These are phyloP conservation scores for Chironomus tepperi DNA, from an alignment of 1,140 invertebrate species.

Conservation along the genomic window DNA sequence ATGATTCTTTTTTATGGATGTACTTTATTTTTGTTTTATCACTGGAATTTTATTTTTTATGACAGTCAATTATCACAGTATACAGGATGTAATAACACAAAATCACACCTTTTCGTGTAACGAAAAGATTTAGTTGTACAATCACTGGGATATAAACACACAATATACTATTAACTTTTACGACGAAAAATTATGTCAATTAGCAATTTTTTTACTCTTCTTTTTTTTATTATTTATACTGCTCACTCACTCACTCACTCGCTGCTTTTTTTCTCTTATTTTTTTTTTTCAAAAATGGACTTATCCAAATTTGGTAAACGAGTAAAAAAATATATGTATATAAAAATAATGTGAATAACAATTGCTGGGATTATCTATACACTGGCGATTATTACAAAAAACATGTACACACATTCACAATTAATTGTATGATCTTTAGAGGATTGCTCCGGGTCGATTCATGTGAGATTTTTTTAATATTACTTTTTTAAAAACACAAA, in stretches of 20 bases:
- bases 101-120: background rate
- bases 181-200: conserved; percentile 4
- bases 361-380: conserved; percentile 12
- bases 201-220: background rate
- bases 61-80: background rate
- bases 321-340: background rate
- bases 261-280: too few species aligned
- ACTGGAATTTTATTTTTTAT: conserved; percentile 7
- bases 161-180: background rate
- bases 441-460: background rate
- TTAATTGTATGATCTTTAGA: background rate
- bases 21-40: background rate
- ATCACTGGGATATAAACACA: background rate
- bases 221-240: background rate
- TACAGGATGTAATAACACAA: background rate
- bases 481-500: background rate
- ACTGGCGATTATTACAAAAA: background rate
- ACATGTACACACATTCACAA: conserved; percentile 4
- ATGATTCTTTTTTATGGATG: background rate
- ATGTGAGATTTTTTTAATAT: background rate
- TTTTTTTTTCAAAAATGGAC: background rate
- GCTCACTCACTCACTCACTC: background rate
- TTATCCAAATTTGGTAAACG: conserved; percentile 12
- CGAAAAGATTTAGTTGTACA: background rate
- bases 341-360: conserved; percentile 14